Evolutionary conservation across 2,888 invertebrate genomes (phyloP).

Genomic region (Ophion obscuratus): DNA sequence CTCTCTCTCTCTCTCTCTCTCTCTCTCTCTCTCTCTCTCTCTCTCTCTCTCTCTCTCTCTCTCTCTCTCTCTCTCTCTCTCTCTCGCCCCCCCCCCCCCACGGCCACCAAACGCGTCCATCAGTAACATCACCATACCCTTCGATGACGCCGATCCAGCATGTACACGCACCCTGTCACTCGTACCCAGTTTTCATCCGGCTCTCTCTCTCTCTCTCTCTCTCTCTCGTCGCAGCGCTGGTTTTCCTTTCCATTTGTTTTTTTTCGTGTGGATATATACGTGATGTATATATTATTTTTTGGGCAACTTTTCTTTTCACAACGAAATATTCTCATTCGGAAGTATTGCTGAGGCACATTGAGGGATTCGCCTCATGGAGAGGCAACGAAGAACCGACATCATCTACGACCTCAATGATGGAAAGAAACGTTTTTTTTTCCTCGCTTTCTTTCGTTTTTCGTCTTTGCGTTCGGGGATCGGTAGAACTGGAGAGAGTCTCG

Average conservation of each 20-base stretch:
- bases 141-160: slow-evolving; percentile 68
- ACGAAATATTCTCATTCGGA: slow-evolving; percentile 7
- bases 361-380: neutral
- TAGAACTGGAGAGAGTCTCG: slow-evolving; percentile 65
- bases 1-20: too few relatives aligned
- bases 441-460: neutral
- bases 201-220: neutral
- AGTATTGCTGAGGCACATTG: too few relatives aligned
- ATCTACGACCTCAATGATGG: neutral
- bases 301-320: neutral
- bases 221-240: neutral
- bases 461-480: neutral
- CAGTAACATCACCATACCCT: slow-evolving; percentile 69
- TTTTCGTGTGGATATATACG: too few relatives aligned
- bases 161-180: slow-evolving; percentile 55
- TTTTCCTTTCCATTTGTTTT: slow-evolving; percentile 35
- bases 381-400: slow-evolving; percentile 10
- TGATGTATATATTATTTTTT: neutral
- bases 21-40: slow-evolving; percentile 28
- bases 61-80: slow-evolving; percentile 22
- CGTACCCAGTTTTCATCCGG: slow-evolving; percentile 53
- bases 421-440: neutral
- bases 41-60: neutral
- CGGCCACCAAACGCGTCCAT: slow-evolving; percentile 61
- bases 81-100: slow-evolving; percentile 23